phyloP scores from a whole-genome alignment of 2,113 vertebrate genomes.

The Martes martes region DNA sequence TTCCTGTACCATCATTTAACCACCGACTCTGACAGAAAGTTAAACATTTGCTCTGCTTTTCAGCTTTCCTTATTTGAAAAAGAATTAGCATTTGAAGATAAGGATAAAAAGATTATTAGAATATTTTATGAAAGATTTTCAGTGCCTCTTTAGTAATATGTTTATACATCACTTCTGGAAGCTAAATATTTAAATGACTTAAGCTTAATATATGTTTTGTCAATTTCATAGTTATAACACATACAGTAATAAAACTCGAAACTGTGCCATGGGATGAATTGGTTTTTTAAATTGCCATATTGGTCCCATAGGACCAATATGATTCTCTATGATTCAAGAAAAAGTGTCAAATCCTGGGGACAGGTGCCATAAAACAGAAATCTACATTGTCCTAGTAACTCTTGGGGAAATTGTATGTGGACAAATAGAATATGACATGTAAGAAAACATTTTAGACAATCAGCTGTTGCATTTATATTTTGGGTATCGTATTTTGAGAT shows the following conservation, averaged over 20 bases:
- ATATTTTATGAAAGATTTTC: conserved; percentile 55
- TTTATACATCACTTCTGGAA: conserved; percentile 40
- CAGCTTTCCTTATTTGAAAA: conserved; percentile 46
- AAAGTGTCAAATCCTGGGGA: background rate
- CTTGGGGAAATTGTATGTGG: background rate
- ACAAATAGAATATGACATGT: background rate
- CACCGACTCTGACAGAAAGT: conserved; percentile 33
- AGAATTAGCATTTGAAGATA: conserved; percentile 50
- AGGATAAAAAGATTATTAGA: conserved; percentile 58
- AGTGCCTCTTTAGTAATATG: conserved; percentile 14
- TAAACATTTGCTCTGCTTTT: conserved; percentile 56
- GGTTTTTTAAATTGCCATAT: background rate
- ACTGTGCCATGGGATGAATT: background rate
- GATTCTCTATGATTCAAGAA: background rate
- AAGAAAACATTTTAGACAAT: background rate
- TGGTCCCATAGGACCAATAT: background rate
- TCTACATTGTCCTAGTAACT: background rate
- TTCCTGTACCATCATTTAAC: background rate
- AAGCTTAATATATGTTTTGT: conserved; percentile 18
- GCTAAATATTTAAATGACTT: conserved; percentile 47
- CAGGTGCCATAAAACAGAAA: background rate
- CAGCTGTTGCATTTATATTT: background rate
- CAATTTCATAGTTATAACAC: background rate
- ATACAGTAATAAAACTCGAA: background rate
- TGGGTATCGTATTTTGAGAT: background rate